Base-by-base conservation (phyloP, 2,888 invertebrate species). In the Yponomeuta plumbellus region DNA sequence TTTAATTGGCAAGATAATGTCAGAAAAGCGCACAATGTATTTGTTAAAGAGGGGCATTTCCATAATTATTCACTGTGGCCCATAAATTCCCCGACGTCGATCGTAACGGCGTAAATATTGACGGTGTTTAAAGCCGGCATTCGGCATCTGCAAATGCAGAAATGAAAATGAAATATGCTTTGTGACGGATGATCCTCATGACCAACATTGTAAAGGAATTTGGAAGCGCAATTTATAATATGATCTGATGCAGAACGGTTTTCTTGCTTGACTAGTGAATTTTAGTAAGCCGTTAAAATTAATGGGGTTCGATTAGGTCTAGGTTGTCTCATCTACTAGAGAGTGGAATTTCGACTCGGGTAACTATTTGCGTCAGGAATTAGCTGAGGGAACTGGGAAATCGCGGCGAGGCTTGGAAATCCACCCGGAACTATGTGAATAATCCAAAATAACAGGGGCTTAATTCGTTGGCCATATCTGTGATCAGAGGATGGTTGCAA, bases 41-140 rank as follows among this genome's bases (percentile, higher is more conserved):
- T 34, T 34, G 34, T 34, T 34, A 8, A n/a, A 6, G 8, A 34
- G 8, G 34, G 34, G 34, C 34, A 10, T 34, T 34, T 34, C 34
- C 3, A 34, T 34, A 34, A 34, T 61, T 34, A 34, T 61, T 34
- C 26, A 61, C 61, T 22, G 21, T 4, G 52, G 13, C 39, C 44
- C 11, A 21, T 63, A 44, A 63, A 63, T 63, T 13, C 11, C 11
- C 11, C 21, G 44, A 44, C 52, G 40, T 44, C 44, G 21, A 44
- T 44, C 63, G 63, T 5, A 20, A 63, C 40, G 40, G 44, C 21
- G 17, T 63, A 44, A 63, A 63, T 63, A 63, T 44, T 63, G 63
- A 44, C 22, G 44, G 21, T 44, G 11, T 39, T 44, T 22, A 63
- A 63, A 26, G 2, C n/a, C 26, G 44, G 44, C 11, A 8, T 40